phyloP scores from a whole-genome alignment of 2,888 invertebrate species.

The Barypeithes pellucidus region DNA sequence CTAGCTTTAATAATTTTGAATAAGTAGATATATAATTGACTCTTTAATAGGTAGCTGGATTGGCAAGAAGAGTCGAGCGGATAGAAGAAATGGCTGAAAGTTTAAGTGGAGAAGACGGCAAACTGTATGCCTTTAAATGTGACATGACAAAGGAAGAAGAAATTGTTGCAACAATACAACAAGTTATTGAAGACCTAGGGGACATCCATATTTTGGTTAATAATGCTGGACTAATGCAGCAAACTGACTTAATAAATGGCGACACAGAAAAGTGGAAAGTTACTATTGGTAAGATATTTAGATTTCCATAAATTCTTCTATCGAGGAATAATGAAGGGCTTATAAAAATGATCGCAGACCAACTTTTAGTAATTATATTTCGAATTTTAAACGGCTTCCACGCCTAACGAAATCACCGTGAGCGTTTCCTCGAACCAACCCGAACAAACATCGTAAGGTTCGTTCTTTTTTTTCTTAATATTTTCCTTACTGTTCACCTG shows the following conservation, averaged over 20 bases:
- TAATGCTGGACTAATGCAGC: constrained; percentile 40
- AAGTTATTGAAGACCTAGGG: constrained; percentile 57
- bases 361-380: too few relatives aligned
- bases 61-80: constrained; percentile 59
- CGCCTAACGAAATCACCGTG: too few relatives aligned
- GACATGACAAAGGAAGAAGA: constrained; percentile 66
- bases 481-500: too few relatives aligned
- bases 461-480: too few relatives aligned
- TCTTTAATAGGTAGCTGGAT: constrained; percentile 60
- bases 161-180: constrained; percentile 63
- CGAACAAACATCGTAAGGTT: too few relatives aligned
- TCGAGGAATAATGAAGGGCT: too few relatives aligned
- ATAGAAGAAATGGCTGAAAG: constrained; percentile 56
- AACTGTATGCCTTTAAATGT: constrained; percentile 56
- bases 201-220: constrained; percentile 58
- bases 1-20: background rate
- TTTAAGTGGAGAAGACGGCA: constrained; percentile 55
- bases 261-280: constrained; percentile 37
- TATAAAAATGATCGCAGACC: too few relatives aligned
- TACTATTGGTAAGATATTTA: constrained; percentile 34
- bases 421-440: too few relatives aligned
- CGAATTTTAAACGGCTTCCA: too few relatives aligned
- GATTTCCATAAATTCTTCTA: constrained; percentile 21
- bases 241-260: constrained; percentile 33
- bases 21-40: constrained; percentile 53